Evolutionary conservation across 1,140 invertebrate genomes (phyloP).

Genomic region (Sycophila sp.): DNA sequence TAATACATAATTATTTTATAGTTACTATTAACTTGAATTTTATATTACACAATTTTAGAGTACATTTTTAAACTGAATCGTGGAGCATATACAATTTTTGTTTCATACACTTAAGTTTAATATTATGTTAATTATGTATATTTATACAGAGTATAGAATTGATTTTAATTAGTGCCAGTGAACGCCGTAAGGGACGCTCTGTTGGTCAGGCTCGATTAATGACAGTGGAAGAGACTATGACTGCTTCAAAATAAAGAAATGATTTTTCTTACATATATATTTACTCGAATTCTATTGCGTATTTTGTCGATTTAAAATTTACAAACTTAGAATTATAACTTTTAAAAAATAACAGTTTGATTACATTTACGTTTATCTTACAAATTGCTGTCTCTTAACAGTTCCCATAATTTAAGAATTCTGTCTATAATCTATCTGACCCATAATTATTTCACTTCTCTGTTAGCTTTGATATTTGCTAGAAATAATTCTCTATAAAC

Average conservation of each 20-base stretch:
- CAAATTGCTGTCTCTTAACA: neutral
- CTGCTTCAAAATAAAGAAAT: conserved; percentile 2
- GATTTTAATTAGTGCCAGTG: conserved; percentile 42
- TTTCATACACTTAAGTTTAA: conserved; percentile 41
- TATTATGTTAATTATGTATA: conserved; percentile 46
- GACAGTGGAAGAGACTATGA: conserved; percentile 24
- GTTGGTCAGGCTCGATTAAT: conserved; percentile 21
- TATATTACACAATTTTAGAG: conserved; percentile 47
- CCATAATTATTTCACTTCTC: conserved; percentile 18
- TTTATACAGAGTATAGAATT: conserved; percentile 48
- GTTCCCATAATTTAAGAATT: conserved; percentile 25
- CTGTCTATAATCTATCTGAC: conserved; percentile 35
- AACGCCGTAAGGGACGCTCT: conserved; percentile 20
- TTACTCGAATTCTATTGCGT: no score
- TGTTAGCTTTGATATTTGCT: conserved; percentile 25
- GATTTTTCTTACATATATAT: conserved; percentile 16
- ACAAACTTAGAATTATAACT: conserved; percentile 6
- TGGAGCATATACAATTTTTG: conserved; percentile 44
- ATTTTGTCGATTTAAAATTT: neutral
- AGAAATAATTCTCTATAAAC: conserved; percentile 16
- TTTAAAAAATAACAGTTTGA: conserved; percentile 6
- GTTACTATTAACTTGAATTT: conserved; percentile 43
- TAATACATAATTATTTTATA: conserved; percentile 39
- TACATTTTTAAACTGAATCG: conserved; percentile 40
- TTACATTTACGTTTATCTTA: conserved; percentile 24